A percentile compares a stretch with the other conserved stretches of the same genome.
Evolutionary conservation across 1,140 invertebrate genomes (phyloP).

Genomic region (Sitophilus oryzae): DNA sequence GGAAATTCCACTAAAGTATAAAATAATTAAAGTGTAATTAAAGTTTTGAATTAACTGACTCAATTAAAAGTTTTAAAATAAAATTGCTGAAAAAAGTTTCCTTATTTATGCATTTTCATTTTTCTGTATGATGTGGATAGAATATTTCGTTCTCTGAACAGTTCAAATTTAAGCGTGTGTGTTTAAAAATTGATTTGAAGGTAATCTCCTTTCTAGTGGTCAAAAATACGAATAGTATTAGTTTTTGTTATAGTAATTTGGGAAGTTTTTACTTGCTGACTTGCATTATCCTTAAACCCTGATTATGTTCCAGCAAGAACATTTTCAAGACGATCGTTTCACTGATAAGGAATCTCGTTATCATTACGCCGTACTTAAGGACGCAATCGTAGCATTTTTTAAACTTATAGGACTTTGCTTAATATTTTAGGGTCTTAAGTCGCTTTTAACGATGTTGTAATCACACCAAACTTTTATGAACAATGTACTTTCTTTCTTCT

Average conservation of each 20-base stretch:
- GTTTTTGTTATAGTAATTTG: conserved; percentile 14
- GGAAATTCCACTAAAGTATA: too few relatives aligned
- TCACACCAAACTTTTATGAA: neutral
- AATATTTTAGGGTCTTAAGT: neutral
- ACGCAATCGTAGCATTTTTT: conserved; percentile 12
- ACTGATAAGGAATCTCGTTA: conserved; percentile 21
- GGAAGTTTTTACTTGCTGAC: conserved; percentile 15
- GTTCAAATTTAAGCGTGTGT: too few relatives aligned
- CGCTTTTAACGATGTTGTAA: neutral
- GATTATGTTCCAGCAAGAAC: conserved; percentile 11
- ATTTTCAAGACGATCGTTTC: conserved; percentile 19
- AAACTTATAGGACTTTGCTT: neutral
- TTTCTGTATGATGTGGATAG: too few relatives aligned
- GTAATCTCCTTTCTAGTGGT: too few relatives aligned
- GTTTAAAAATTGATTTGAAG: too few relatives aligned
- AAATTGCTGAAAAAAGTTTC: too few relatives aligned
- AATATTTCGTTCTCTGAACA: too few relatives aligned
- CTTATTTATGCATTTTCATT: too few relatives aligned
- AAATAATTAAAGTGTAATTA: too few relatives aligned
- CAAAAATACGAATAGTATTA: conserved; percentile 9
- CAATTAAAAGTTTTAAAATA: too few relatives aligned
- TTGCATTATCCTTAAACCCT: conserved; percentile 16
- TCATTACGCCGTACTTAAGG: conserved; percentile 20
- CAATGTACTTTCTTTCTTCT: too few relatives aligned
- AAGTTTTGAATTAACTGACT: too few relatives aligned